Conservation (phyloP, 2,888 invertebrate genomes). For the Zonitis immaculata region DNA sequence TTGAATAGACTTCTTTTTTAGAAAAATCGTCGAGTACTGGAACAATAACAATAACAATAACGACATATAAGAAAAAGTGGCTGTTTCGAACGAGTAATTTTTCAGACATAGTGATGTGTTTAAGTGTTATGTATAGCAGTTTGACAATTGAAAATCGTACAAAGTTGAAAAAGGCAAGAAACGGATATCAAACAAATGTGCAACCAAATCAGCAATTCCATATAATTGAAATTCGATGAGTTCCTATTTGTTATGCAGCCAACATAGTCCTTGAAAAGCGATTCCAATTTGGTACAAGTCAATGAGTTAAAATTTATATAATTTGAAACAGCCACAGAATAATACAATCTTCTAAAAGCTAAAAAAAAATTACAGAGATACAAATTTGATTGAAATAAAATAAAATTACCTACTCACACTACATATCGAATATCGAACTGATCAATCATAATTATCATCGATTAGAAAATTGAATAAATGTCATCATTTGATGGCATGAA, state of each 20-base stretch:
- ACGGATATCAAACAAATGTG: slow-evolving; percentile 6
- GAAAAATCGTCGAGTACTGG: too few species aligned
- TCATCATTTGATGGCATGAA: neutral
- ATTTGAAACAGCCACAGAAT: slow-evolving; percentile 4
- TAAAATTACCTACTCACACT: too few species aligned
- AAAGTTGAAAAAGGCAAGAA: neutral
- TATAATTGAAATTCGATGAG: slow-evolving; percentile 30
- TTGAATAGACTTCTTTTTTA: too few species aligned
- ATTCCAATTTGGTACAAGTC: slow-evolving; percentile 27
- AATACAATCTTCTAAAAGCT: neutral
- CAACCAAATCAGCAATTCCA: slow-evolving; percentile 25
- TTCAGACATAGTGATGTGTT: neutral
- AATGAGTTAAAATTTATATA: slow-evolving; percentile 27
- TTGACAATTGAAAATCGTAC: neutral
- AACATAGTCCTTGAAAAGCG: slow-evolving; percentile 18
- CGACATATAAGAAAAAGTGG: neutral
- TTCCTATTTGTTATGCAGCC: slow-evolving; percentile 24
- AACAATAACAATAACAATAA: neutral
- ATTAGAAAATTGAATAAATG: neutral
- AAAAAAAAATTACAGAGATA: neutral
- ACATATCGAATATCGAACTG: too few species aligned
- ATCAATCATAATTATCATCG: neutral
- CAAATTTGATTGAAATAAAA: too few species aligned
- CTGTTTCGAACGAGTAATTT: neutral
- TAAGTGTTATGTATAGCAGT: neutral